phyloP scores from a whole-genome alignment of 2,113 vertebrate species.

The Meles meles region DNA sequence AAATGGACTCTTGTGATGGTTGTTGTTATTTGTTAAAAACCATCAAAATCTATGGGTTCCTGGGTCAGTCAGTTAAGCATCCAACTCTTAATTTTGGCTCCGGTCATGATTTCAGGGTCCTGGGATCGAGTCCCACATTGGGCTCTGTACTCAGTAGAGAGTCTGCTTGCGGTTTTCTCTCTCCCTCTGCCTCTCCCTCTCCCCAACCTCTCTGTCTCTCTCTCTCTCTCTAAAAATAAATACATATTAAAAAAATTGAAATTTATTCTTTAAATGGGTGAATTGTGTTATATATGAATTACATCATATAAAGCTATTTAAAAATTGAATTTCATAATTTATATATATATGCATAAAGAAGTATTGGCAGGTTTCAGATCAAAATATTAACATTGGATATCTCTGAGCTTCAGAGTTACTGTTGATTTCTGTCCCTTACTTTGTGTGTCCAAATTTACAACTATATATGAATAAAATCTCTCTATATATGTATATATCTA shows the following conservation, averaged over 20 bases:
- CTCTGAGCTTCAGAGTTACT: background rate
- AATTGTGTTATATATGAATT: background rate
- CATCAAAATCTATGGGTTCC: background rate
- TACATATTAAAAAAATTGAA: background rate
- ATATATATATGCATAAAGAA: background rate
- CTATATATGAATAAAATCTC: no score
- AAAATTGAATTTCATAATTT: background rate
- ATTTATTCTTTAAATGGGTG: background rate
- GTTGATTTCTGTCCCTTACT: background rate
- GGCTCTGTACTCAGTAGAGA: background rate
- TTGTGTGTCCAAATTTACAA: background rate
- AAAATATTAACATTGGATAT: background rate
- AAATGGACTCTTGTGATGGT: background rate
- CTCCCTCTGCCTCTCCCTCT: background rate
- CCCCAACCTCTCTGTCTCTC: background rate
- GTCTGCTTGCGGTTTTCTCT: background rate
- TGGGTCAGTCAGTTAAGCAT: background rate
- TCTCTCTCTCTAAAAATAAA: background rate
- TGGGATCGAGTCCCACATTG: background rate
- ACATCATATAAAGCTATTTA: background rate
- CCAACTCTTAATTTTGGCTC: background rate
- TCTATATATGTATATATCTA: rapidly evolving
- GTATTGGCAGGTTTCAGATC: background rate
- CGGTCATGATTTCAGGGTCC: background rate
- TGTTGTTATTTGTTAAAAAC: background rate